Base-by-base conservation (phyloP, 1,140 invertebrate species). In the Conopomorpha cramerella region DNA sequence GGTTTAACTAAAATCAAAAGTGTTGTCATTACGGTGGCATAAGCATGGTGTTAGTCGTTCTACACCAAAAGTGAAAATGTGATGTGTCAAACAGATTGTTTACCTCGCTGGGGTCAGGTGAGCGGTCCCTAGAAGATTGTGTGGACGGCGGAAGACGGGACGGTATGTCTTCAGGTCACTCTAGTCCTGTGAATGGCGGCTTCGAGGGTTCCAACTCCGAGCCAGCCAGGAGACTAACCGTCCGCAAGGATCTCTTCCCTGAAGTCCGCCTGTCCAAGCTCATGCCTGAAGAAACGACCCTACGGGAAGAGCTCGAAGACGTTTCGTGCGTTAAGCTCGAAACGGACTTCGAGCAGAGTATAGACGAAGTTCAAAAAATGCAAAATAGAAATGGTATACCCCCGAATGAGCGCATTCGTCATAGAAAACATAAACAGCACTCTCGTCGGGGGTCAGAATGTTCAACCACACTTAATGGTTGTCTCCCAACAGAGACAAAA, bases 21-120 rank as follows among this genome's bases (percentile, higher is more conserved):
- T 62, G 55, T 60, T 44, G n/a, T n/a, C n/a, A n/a, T n/a, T n/a
- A n/a, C n/a, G n/a, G n/a, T n/a, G n/a, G n/a, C n/a, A n/a, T n/a
- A 58, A 58, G 51, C 46, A 59, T 59, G 48, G 55, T n/a, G 55
- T 64, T 55, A 57, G 57, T 70, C 49, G 49, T 51, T 58, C 54
- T 53, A 51, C 55, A 62, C 63, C 67, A 76, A 76, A 72, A 73
- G 68, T 72, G 67, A 78, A 74, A 76, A 78, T 78, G 74, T 78
- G 74, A 78, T 78, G 71, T 77, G 71, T 77, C 74, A 78, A 78
- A 72, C 55, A 60, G 71, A 78, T 78, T 78, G 71, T 78, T 78
- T 78, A 78, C 72, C 56, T 74, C 72, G 62, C 63, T 62, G 40
- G 35, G 38, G 62, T 70, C 64, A 73, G 68, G 67, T 71, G 70